A percentile compares a stretch with the other conserved stretches of the same genome.
These are phyloP conservation scores for Drosophila vallismaia DNA, from an alignment of 2,888 invertebrate genomes.

Conservation along the genomic window DNA sequence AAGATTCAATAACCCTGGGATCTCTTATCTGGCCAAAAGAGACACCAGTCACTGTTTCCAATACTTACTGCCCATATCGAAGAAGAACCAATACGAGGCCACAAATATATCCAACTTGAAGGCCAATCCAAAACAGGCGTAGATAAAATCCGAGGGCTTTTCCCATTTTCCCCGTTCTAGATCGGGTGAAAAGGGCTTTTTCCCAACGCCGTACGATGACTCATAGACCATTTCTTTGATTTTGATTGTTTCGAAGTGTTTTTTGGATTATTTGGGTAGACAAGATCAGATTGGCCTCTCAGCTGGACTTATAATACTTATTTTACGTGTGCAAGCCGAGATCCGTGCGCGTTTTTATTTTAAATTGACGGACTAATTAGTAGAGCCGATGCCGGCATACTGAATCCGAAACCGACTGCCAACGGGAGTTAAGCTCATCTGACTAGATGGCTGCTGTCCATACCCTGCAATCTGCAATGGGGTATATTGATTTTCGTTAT, in stretches of 20 bases:
- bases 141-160: constrained; percentile 89
- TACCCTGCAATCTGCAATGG: constrained; percentile 16
- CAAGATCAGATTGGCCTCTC: constrained; percentile 1
- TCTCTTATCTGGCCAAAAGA: not conserved
- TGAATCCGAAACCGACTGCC: constrained; percentile 42
- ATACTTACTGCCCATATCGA: constrained; percentile 77
- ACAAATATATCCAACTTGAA: constrained; percentile 92
- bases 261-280: not conserved
- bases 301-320: constrained; percentile 8
- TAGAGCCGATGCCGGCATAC: constrained; percentile 71
- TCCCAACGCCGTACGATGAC: constrained; percentile 80
- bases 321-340: constrained; percentile 17
- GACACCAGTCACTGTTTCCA: not conserved
- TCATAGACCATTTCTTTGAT: constrained; percentile 70
- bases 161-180: constrained; percentile 88
- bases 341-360: constrained; percentile 25
- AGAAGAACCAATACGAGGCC: constrained; percentile 84
- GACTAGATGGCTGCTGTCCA: constrained; percentile 21
- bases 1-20: constrained; percentile 15
- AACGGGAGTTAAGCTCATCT: constrained; percentile 39
- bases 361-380: constrained; percentile 72
- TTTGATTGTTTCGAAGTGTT: not conserved
- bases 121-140: constrained; percentile 91
- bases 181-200: constrained; percentile 80
- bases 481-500: constrained; percentile 4